A percentile compares a stretch with the other conserved stretches of the same genome.
Conservation (phyloP, 2,888 invertebrate genomes). For the Orthonevra nobilis region DNA sequence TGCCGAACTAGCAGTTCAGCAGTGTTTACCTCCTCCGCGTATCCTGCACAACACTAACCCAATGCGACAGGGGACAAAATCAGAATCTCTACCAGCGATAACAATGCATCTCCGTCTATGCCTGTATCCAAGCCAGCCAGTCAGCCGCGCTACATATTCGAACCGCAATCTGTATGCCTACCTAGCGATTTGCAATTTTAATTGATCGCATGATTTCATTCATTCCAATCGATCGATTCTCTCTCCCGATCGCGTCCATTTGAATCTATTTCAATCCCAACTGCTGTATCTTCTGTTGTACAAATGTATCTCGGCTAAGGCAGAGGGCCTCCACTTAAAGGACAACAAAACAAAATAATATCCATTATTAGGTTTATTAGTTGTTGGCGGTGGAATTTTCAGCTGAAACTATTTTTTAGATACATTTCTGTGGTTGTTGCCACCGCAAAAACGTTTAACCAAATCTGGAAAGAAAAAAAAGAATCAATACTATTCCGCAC, state of each 20-base stretch:
- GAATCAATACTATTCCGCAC: constrained; percentile 52
- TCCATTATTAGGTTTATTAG: constrained; percentile 4
- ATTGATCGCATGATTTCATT: constrained; percentile 70
- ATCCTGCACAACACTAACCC: constrained; percentile 23
- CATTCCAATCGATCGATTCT: constrained; percentile 63
- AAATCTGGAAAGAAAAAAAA: constrained; percentile 35
- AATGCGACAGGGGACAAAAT: constrained; percentile 41
- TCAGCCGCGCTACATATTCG: too few species aligned
- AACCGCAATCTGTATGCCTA: constrained; percentile 42
- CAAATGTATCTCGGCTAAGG: constrained; percentile 23
- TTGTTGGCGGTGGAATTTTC: constrained; percentile 1
- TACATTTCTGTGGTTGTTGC: constrained; percentile 46
- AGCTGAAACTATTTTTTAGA: not conserved
- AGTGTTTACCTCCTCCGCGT: constrained; percentile 33
- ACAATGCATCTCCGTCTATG: constrained; percentile 10
- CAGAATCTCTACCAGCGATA: constrained; percentile 19
- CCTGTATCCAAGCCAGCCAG: constrained; percentile 6
- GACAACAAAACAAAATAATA: constrained; percentile 16
- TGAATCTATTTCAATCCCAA: constrained; percentile 35
- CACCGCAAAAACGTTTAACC: constrained; percentile 8
- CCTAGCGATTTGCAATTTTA: constrained; percentile 63
- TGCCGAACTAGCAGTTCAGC: constrained; percentile 19
- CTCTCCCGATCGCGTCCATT: constrained; percentile 33
- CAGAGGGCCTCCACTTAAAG: too few species aligned
- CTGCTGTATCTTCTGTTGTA: constrained; percentile 27